A percentile compares a stretch with the other conserved stretches of the same genome.
Evolutionary conservation across 2,113 vertebrate species (phyloP).

Genomic region (Spea bombifrons): DNA sequence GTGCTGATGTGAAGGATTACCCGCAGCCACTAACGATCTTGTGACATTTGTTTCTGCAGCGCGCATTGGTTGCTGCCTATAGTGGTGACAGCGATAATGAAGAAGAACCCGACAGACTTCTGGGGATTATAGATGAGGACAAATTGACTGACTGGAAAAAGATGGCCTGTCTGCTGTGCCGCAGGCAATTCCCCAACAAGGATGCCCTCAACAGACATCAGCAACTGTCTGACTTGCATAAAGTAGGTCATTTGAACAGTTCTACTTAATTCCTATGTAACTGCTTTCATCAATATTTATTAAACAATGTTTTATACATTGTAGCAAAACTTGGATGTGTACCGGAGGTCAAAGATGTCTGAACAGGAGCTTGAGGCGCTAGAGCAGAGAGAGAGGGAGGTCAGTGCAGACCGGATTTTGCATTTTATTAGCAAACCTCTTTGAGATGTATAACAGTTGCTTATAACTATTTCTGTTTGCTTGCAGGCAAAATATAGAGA

Average conservation of each 20-base stretch:
- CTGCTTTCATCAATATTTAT: neutral
- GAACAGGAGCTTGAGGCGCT: constrained; percentile 92
- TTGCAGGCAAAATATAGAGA: constrained; percentile 93
- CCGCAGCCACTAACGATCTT: neutral
- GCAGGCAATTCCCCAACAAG: constrained; percentile 93
- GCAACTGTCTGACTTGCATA: constrained; percentile 95
- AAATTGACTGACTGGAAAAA: constrained; percentile 96
- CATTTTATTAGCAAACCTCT: no score
- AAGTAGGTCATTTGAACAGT: constrained; percentile 66
- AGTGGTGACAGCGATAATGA: constrained; percentile 96
- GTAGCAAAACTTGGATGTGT: constrained; percentile 92
- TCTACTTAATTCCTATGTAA: no score
- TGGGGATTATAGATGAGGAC: constrained; percentile 74
- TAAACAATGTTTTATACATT: no score
- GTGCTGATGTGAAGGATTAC: no score
- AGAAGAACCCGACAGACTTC: constrained; percentile 76
- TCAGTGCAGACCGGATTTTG: constrained; percentile 56
- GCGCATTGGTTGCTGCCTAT: constrained; percentile 92
- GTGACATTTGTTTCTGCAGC: constrained; percentile 59
- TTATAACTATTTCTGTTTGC: neutral
- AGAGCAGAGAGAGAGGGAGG: constrained; percentile 94
- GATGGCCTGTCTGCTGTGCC: constrained; percentile 90
- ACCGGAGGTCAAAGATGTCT: constrained; percentile 78
- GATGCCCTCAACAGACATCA: constrained; percentile 89
- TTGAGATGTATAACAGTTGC: no score